Conservation (phyloP, 2,113 vertebrate species). For the Fregata magnificens region DNA sequence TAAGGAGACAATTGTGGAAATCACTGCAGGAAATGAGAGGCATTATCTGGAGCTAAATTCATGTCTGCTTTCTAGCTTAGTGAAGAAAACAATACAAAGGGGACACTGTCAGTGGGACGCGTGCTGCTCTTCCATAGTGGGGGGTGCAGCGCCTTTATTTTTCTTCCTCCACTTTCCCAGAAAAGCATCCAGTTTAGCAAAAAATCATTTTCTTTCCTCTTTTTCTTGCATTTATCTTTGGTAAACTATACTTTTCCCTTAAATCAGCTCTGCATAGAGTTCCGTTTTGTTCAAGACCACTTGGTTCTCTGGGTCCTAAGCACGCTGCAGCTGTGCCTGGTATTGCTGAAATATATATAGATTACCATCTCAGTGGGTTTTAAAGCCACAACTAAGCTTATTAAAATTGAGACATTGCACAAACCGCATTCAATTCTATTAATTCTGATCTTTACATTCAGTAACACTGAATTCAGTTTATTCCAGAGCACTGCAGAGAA, state of each 20-base stretch:
- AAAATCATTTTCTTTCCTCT: background rate
- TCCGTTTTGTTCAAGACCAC: background rate
- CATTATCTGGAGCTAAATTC: background rate
- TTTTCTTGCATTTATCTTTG: background rate
- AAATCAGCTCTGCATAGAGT: background rate
- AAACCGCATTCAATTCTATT: background rate
- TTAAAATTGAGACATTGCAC: background rate
- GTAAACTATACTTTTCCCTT: background rate
- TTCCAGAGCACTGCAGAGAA: background rate
- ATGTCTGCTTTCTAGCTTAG: background rate
- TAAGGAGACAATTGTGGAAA: background rate
- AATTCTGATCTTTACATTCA: background rate
- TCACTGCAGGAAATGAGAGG: background rate
- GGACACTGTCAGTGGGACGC: background rate
- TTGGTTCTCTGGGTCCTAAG: background rate
- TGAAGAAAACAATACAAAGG: background rate
- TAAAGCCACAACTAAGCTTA: background rate
- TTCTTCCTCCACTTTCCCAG: background rate
- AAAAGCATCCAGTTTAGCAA: background rate
- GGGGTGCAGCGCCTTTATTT: background rate
- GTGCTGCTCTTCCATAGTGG: background rate
- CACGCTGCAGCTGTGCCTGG: background rate
- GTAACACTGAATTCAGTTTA: background rate
- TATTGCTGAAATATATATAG: conserved; percentile 13
- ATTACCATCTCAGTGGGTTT: background rate